A percentile compares a stretch with the other conserved stretches of the same genome.
Conservation (phyloP, 2,797 vertebrate genomes). For the Toxotes lorentzi region DNA sequence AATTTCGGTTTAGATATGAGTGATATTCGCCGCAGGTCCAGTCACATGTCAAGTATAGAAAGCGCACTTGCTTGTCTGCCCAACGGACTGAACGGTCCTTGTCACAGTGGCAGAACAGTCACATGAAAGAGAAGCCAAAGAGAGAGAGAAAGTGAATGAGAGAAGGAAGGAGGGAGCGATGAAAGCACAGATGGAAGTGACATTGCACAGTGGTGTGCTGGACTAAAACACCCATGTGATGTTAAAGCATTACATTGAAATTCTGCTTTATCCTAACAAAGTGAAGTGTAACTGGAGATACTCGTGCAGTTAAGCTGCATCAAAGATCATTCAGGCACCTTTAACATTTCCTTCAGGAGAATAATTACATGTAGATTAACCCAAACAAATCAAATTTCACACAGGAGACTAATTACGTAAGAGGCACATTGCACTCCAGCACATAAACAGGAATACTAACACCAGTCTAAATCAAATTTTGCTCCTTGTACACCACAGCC, state of each 20-base stretch:
- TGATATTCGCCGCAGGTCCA: conserved; percentile 52
- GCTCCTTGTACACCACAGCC: background rate
- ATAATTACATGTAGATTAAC: conserved; percentile 61
- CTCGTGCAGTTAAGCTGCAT: background rate
- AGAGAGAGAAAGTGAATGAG: background rate
- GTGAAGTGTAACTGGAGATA: conserved; percentile 32
- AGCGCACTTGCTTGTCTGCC: conserved; percentile 32
- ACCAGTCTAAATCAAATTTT: conserved; percentile 29
- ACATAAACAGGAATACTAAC: conserved; percentile 22
- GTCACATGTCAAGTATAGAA: conserved; percentile 48
- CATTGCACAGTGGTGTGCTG: conserved; percentile 61
- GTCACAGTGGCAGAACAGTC: conserved; percentile 55
- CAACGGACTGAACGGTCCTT: conserved; percentile 54
- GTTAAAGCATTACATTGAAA: conserved; percentile 28
- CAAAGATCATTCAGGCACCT: conserved; percentile 1
- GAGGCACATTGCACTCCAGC: conserved; percentile 41
- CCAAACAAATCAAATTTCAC: conserved; percentile 70
- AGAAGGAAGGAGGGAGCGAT: conserved; percentile 12
- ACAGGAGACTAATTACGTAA: conserved; percentile 57
- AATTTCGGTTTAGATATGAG: conserved; percentile 45
- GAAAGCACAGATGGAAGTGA: conserved; percentile 67
- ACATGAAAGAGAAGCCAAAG: conserved; percentile 44
- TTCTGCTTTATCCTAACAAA: background rate
- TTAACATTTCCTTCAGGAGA: conserved; percentile 44
- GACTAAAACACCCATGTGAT: conserved; percentile 41